phyloP scores from a whole-genome alignment of 2,797 vertebrate species.

The Ceryle rudis region DNA sequence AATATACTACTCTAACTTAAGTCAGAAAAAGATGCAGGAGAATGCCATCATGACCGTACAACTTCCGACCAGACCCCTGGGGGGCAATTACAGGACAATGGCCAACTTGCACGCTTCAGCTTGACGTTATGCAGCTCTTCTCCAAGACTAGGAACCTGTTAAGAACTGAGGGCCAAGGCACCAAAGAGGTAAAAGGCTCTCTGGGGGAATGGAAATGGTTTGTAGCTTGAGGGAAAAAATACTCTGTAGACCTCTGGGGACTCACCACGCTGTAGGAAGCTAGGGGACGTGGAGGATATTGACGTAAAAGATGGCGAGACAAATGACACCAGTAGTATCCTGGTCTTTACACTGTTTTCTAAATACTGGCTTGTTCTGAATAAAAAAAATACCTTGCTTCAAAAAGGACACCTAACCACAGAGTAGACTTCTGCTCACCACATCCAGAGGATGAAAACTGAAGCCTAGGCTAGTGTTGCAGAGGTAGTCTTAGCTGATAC shows the following conservation, averaged over 20 bases:
- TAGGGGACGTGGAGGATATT: accelerated
- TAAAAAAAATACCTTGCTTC: too few species aligned
- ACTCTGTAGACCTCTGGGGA: not conserved
- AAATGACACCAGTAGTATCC: not conserved
- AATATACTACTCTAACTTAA: not conserved
- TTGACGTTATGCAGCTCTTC: not conserved
- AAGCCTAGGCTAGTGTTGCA: too few species aligned
- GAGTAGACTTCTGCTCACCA: too few species aligned
- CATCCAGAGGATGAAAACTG: too few species aligned
- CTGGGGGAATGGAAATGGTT: not conserved
- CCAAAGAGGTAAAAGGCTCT: not conserved
- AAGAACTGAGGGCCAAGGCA: not conserved
- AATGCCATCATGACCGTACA: not conserved
- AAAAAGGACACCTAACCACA: too few species aligned
- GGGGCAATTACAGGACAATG: conserved; percentile 10
- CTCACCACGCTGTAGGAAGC: not conserved
- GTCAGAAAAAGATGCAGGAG: not conserved
- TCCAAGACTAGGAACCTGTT: not conserved
- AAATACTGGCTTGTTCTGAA: not conserved
- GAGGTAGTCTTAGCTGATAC: too few species aligned
- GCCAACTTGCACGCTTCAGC: not conserved
- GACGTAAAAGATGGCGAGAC: not conserved
- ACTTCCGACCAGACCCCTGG: not conserved
- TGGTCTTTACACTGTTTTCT: not conserved
- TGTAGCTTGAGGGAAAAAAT: not conserved